A percentile compares a stretch with the other conserved stretches of the same genome.
Conservation (phyloP, 2,797 vertebrate species). For the Acanthurus leucopareius region DNA sequence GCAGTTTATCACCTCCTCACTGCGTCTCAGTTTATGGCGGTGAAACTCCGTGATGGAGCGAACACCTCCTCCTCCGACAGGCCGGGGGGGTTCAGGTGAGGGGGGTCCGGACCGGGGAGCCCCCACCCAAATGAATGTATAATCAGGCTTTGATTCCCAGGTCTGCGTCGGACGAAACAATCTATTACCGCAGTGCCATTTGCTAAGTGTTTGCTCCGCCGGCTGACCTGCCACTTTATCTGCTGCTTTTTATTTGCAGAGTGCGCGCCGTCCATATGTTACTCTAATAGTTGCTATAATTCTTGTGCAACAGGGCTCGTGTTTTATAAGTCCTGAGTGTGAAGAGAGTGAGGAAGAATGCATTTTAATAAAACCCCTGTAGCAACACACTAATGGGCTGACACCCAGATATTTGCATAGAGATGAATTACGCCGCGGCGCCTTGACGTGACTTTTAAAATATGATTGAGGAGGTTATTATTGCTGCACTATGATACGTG, state of each 20-base stretch:
- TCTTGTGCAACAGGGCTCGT: slow-evolving; percentile 92
- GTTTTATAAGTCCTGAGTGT: slow-evolving; percentile 92
- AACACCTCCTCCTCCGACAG: slow-evolving; percentile 40
- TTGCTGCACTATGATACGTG: slow-evolving; percentile 87
- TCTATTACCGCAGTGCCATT: slow-evolving; percentile 91
- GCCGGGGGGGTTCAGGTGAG: neutral
- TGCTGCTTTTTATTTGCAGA: slow-evolving; percentile 96
- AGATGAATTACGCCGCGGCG: slow-evolving; percentile 91
- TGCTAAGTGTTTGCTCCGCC: slow-evolving; percentile 94
- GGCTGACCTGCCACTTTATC: slow-evolving; percentile 93
- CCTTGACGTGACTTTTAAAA: slow-evolving; percentile 96
- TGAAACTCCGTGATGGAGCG: slow-evolving; percentile 53
- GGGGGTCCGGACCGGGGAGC: slow-evolving; percentile 34
- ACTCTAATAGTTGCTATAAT: slow-evolving; percentile 96
- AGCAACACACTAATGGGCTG: slow-evolving; percentile 93
- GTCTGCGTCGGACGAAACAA: slow-evolving; percentile 75
- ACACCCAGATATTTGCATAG: slow-evolving; percentile 96
- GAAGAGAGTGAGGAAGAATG: slow-evolving; percentile 85
- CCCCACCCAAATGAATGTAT: slow-evolving; percentile 79
- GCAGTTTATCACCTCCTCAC: slow-evolving; percentile 79
- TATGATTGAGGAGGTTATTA: slow-evolving; percentile 96
- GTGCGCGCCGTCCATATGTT: slow-evolving; percentile 95
- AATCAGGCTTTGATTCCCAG: slow-evolving; percentile 82
- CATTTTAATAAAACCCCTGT: slow-evolving; percentile 92
- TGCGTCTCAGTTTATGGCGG: slow-evolving; percentile 69